Percentiles rank a stretch among this genome's conserved stretches.
These are phyloP conservation scores for Pemphredon lugubris DNA, from an alignment of 2,888 invertebrate genomes.

Conservation along the genomic window DNA sequence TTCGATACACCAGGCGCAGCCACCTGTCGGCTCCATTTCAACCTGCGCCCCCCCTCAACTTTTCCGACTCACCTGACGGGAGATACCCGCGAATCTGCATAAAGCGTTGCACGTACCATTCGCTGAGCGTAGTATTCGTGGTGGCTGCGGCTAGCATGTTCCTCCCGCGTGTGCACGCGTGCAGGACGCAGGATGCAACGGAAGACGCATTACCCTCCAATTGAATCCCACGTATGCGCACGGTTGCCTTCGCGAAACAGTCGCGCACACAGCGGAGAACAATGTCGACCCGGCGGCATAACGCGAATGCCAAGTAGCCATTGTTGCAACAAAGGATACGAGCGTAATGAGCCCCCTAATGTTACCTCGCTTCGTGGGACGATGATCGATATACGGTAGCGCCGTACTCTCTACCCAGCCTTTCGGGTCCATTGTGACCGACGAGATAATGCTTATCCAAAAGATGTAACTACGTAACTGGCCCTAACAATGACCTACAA, in stretches of 20 bases:
- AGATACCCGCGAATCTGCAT: neutral
- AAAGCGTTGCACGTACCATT: constrained; percentile 2
- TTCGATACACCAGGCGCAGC: too few species aligned
- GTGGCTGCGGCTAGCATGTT: too few species aligned
- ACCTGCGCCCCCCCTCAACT: too few species aligned
- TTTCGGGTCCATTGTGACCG: neutral
- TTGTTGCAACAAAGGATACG: constrained; percentile 57
- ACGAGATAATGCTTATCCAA: constrained; percentile 3
- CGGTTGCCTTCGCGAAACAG: constrained; percentile 43
- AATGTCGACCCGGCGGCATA: constrained; percentile 57
- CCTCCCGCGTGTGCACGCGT: constrained; percentile 8
- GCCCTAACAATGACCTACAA: constrained; percentile 12
- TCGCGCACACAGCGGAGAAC: constrained; percentile 49
- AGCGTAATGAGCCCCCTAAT: constrained; percentile 58
- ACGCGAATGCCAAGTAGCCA: constrained; percentile 62
- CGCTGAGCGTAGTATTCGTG: neutral
- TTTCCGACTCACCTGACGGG: neutral
- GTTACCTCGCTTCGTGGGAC: constrained; percentile 39
- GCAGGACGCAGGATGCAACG: constrained; percentile 34
- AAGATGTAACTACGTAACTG: neutral
- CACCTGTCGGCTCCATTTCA: too few species aligned
- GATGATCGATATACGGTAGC: constrained; percentile 56
- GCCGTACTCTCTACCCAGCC: neutral
- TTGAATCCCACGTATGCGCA: constrained; percentile 58
- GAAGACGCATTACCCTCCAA: constrained; percentile 58